Conservation (phyloP, 2,113 vertebrate genomes). For the Dromas ardeola region DNA sequence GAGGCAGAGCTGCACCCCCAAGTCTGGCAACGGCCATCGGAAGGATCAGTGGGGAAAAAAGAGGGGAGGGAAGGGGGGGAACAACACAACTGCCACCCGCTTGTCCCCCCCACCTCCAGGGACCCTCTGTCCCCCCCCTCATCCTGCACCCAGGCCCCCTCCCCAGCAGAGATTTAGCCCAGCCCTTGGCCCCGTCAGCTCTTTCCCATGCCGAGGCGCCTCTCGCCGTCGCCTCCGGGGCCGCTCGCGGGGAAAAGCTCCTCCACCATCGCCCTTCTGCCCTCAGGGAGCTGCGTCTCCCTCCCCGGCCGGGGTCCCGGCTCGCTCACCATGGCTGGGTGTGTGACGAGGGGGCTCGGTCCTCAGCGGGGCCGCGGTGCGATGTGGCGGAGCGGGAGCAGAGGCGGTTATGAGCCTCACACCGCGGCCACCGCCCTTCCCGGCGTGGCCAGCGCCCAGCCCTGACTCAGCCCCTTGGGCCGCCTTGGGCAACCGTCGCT, state of each 20-base stretch:
- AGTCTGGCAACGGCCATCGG: rapidly evolving
- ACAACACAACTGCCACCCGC: not conserved
- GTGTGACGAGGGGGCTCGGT: too few relatives aligned
- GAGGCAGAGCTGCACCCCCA: not conserved
- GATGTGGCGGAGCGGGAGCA: not conserved
- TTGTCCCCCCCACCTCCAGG: rapidly evolving
- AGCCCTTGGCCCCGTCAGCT: not conserved
- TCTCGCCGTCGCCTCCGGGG: not conserved
- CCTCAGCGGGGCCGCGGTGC: rapidly evolving
- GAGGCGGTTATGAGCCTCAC: not conserved
- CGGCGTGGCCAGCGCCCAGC: not conserved
- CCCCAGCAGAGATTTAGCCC: not conserved
- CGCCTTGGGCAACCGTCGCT: not conserved
- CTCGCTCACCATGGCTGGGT: conserved; percentile 26
- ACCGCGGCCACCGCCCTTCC: not conserved
- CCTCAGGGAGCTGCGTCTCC: rapidly evolving
- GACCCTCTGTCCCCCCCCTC: not conserved
- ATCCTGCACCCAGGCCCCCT: rapidly evolving
- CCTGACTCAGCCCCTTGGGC: not conserved
- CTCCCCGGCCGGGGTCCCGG: rapidly evolving
- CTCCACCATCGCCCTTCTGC: rapidly evolving
- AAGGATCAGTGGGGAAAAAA: not conserved
- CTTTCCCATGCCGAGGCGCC: rapidly evolving
- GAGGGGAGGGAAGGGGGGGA: not conserved
- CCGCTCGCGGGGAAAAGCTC: not conserved